Conservation (phyloP, 1,140 invertebrate genomes). For the Archivesica marissinica region DNA sequence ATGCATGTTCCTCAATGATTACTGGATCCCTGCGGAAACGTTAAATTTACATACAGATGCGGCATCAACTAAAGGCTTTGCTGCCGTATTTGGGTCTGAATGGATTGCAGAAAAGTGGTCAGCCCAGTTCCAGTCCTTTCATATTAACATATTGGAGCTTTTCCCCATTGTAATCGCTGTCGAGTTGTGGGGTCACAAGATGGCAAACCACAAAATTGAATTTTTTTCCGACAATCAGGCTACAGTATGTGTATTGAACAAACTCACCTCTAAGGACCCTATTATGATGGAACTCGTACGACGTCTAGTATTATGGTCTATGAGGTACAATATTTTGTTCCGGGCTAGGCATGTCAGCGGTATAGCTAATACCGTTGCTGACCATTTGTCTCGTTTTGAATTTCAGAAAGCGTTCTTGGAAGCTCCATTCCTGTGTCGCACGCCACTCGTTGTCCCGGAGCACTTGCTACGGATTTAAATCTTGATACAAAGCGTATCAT, state of each 20-base stretch:
- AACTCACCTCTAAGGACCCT: constrained; percentile 38
- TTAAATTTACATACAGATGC: constrained; percentile 53
- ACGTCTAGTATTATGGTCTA: not conserved
- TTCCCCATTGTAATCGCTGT: constrained; percentile 56
- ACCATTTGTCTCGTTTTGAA: constrained; percentile 40
- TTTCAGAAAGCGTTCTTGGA: constrained; percentile 19
- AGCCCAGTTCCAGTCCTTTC: not conserved
- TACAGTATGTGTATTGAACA: constrained; percentile 51
- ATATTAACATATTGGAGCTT: constrained; percentile 52
- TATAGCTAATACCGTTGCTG: not conserved
- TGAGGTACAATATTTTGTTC: not conserved
- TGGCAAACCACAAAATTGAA: constrained; percentile 41
- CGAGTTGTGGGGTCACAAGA: constrained; percentile 42
- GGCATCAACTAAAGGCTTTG: constrained; percentile 26
- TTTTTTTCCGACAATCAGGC: constrained; percentile 53
- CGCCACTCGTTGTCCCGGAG: not conserved
- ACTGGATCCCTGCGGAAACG: constrained; percentile 39
- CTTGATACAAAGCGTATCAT: no score
- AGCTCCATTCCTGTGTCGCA: not conserved
- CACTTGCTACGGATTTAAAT: not conserved
- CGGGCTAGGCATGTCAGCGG: not conserved
- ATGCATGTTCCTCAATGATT: constrained; percentile 45
- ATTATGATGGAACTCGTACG: constrained; percentile 51
- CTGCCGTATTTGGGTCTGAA: constrained; percentile 39
- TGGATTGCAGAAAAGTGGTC: constrained; percentile 39